phyloP scores from a whole-genome alignment of 1,140 invertebrate species.

The Drosophila tani region DNA sequence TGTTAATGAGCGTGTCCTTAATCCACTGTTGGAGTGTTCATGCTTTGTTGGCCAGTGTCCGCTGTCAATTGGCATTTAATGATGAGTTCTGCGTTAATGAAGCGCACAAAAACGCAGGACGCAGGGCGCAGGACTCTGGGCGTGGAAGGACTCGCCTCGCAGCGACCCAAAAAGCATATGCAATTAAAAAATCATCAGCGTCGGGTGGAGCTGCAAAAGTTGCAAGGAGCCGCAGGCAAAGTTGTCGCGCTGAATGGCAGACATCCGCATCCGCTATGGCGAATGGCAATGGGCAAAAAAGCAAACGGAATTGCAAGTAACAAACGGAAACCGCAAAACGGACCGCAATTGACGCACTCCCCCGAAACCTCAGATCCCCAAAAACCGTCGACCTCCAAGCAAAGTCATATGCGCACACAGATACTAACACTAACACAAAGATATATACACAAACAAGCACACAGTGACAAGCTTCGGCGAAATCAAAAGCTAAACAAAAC shows the following conservation, averaged over 20 bases:
- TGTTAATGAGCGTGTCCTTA: conserved; percentile 12
- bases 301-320: conserved; percentile 77
- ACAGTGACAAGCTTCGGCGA: conserved; percentile 28
- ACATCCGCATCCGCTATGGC: conserved; percentile 46
- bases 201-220: conserved; percentile 57
- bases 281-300: conserved; percentile 51
- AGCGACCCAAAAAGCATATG: conserved; percentile 44
- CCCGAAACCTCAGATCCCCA: conserved; percentile 20
- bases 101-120: conserved; percentile 40
- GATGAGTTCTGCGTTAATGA: conserved; percentile 60
- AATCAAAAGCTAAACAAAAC: conserved; percentile 81
- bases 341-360: conserved; percentile 79
- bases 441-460: conserved; percentile 11
- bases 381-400: conserved; percentile 69
- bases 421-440: background rate
- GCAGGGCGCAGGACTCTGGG: too few relatives aligned
- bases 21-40: background rate
- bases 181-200: conserved; percentile 81
- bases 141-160: conserved; percentile 3
- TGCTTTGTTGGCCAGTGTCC: conserved; percentile 36
- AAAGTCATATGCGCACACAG: conserved; percentile 77
- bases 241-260: conserved; percentile 60
- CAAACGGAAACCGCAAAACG: conserved; percentile 79
- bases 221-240: conserved; percentile 52
- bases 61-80: conserved; percentile 48